A percentile compares a stretch with the other conserved stretches of the same genome.
Conservation (phyloP, 2,113 vertebrate genomes). For the Colistium nudipinnis region DNA sequence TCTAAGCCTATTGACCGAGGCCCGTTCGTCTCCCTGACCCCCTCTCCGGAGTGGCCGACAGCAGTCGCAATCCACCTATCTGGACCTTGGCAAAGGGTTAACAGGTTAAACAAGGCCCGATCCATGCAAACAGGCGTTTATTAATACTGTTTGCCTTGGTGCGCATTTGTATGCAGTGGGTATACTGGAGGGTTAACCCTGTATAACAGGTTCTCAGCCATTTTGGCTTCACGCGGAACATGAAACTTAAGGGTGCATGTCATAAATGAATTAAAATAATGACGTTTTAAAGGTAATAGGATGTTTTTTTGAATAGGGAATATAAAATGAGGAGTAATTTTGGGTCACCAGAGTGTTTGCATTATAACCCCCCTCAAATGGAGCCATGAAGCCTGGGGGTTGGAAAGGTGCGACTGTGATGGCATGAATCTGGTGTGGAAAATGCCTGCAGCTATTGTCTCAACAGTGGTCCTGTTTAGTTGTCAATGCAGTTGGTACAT, state of each 20-base stretch:
- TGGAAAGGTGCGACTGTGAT: not conserved
- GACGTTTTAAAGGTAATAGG: no score
- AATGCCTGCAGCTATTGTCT: not conserved
- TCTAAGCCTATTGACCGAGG: slow-evolving; percentile 81
- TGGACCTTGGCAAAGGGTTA: slow-evolving; percentile 58
- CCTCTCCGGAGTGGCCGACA: slow-evolving; percentile 65
- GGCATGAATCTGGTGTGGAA: not conserved
- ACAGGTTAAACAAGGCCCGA: slow-evolving; percentile 68
- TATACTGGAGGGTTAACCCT: slow-evolving; percentile 7
- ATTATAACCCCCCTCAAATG: not conserved
- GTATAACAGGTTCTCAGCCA: slow-evolving; percentile 6
- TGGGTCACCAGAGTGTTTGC: not conserved
- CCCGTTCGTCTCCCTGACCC: slow-evolving; percentile 71
- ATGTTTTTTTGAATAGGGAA: slow-evolving; percentile 1
- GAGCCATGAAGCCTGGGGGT: not conserved
- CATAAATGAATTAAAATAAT: not conserved
- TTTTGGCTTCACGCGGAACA: slow-evolving; percentile 11
- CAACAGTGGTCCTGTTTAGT: not conserved
- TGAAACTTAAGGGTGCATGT: not conserved
- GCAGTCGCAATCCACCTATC: slow-evolving; percentile 53
- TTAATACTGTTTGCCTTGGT: slow-evolving; percentile 36
- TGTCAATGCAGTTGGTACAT: slow-evolving; percentile 2
- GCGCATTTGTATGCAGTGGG: slow-evolving; percentile 35
- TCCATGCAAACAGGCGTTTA: slow-evolving; percentile 64
- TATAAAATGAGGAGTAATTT: not conserved